Evolutionary conservation across 2,888 invertebrate genomes (phyloP), one percentile per base, ranked within the genome.

Genomic region (Meta bourneti): DNA sequence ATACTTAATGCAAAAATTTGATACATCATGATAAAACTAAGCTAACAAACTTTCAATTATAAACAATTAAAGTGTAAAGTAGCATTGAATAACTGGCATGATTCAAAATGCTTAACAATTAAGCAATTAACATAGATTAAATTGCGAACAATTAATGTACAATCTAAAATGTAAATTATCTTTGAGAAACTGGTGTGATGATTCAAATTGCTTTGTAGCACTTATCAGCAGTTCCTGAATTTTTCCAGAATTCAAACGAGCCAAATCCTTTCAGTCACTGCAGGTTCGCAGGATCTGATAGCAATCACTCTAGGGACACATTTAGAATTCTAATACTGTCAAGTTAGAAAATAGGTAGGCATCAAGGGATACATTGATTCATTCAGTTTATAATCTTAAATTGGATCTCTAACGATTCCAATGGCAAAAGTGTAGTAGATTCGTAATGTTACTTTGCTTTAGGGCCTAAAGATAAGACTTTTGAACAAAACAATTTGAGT

Each of bases 341-440:
- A 74, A 84, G 74, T 61, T 75, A 74, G 54, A 61, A 84, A 84
- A 84, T 84, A 20, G 74, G 84, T 74, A 16, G 74, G 48, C 75
- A 61, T 61, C 84, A 8, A 13, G 84, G 74, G 84, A 61, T 34
- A 4, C 61, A 61, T 84, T 16, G 61, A 61, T 61, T 61, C 16
- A 61, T 16, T 61, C 16, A 61, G 61, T 61, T 61, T 61, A 61
- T 16, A 61, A 61, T 61, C 61, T 61, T 61, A 61, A 61, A 61
- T 61, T 61, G 61, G 61, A 61, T 61, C 61, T 61, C 61, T 61
- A 61, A 61, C 7, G 61, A 0, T 61, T 61, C 9, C 11, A 16
- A 4, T 61, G 61, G 61, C 16, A 61, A 9, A 16, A 61, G 9
- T 16, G 11, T 11, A 16, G 61, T 16, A 61, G 11, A 6, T 16